Evolutionary conservation across 1,140 invertebrate genomes (phyloP).

Genomic region (Euschistus heros): DNA sequence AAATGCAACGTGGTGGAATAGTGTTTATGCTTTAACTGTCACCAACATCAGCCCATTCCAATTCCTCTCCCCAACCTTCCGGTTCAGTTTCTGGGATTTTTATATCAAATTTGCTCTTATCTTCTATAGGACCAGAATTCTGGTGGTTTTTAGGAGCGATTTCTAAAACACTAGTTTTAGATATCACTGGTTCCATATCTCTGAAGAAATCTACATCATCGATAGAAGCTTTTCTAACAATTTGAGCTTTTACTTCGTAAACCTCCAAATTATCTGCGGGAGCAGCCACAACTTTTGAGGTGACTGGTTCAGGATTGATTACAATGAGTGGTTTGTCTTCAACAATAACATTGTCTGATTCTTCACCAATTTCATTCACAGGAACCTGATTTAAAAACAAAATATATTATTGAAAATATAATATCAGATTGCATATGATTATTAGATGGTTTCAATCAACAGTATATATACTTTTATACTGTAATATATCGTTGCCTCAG

Average conservation of each 20-base stretch:
- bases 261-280: conserved; percentile 49
- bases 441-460: no score
- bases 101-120: conserved; percentile 3
- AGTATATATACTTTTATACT: no score
- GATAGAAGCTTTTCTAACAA: conserved; percentile 32
- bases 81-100: conserved; percentile 13
- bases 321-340: no score
- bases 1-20: no score
- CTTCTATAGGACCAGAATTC: not conserved
- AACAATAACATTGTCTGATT: no score
- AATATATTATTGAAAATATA: no score
- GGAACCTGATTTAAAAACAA: no score
- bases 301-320: no score
- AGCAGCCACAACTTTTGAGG: not conserved
- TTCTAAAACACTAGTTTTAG: conserved; percentile 42
- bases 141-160: not conserved
- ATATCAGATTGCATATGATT: no score
- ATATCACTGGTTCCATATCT: conserved; percentile 72
- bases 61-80: conserved; percentile 23
- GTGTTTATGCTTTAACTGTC: not conserved
- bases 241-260: conserved; percentile 47
- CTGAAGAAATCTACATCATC: conserved; percentile 66
- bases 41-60: conserved; percentile 22
- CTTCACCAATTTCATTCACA: no score
- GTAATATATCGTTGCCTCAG: no score